phyloP scores from a whole-genome alignment of 2,113 vertebrate species.

The Phyllostomus discolor region DNA sequence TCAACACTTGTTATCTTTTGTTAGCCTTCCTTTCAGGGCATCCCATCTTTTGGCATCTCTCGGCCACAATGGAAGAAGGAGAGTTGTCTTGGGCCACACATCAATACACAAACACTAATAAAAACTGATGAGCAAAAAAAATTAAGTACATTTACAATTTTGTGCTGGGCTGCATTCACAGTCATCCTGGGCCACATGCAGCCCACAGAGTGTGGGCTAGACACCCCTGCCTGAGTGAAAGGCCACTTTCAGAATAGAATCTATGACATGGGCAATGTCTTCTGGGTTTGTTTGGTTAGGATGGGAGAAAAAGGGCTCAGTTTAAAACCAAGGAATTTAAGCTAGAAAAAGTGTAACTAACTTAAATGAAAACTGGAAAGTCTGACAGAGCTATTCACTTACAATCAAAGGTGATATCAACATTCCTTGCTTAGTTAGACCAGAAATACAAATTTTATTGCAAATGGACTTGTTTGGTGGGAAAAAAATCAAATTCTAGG shows the following conservation, averaged over 20 bases:
- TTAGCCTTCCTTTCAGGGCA: background rate
- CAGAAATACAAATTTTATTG: background rate
- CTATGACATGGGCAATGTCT: background rate
- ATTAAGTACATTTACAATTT: too few species aligned
- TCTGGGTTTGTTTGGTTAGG: background rate
- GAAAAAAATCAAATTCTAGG: background rate
- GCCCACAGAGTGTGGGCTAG: too few species aligned
- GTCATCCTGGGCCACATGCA: too few species aligned
- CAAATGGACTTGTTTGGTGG: background rate
- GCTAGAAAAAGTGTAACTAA: background rate
- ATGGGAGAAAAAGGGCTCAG: background rate
- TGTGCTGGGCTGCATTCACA: too few species aligned
- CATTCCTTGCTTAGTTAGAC: background rate
- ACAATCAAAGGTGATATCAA: background rate
- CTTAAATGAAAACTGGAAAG: background rate
- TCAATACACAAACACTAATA: too few species aligned
- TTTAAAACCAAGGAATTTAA: background rate
- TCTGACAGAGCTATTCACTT: background rate
- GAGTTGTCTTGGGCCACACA: too few species aligned
- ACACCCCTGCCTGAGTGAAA: background rate
- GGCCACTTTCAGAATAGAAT: background rate
- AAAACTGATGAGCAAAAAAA: too few species aligned
- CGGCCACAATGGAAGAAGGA: too few species aligned
- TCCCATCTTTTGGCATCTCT: too few species aligned
- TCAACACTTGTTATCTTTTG: background rate